Conservation (phyloP, 2,113 vertebrate genomes). For the Heterotis niloticus region DNA sequence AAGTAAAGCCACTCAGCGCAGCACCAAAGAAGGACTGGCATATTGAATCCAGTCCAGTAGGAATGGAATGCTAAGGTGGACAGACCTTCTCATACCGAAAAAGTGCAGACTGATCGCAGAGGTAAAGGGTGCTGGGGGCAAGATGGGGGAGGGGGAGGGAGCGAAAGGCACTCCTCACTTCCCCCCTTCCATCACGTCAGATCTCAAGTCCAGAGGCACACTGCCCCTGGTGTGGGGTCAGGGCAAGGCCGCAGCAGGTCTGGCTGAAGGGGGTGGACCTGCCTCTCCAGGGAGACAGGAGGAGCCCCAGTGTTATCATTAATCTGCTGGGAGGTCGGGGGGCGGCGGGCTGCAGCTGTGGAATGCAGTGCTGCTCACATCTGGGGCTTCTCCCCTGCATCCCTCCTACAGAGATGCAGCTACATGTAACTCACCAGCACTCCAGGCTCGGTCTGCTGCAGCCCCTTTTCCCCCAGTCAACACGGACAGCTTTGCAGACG, state of each 20-base stretch:
- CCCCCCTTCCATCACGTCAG: neutral
- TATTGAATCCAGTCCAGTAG: too few species aligned
- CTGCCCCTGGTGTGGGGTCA: neutral
- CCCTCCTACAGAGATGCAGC: neutral
- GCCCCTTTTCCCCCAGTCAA: neutral
- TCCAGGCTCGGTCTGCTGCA: neutral
- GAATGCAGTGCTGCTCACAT: slow-evolving; percentile 36
- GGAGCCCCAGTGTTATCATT: slow-evolving; percentile 22
- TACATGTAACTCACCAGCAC: neutral
- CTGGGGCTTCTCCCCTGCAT: slow-evolving; percentile 30
- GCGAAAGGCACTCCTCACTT: neutral
- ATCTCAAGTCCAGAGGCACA: neutral
- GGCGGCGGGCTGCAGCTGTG: slow-evolving; percentile 24
- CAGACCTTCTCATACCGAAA: too few species aligned
- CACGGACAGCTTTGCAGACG: too few species aligned
- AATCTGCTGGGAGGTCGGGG: slow-evolving; percentile 31
- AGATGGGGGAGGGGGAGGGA: too few species aligned
- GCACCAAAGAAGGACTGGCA: too few species aligned
- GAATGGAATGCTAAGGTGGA: too few species aligned
- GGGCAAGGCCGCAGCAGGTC: neutral
- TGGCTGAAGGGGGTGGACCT: neutral
- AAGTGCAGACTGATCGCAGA: neutral
- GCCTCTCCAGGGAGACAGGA: slow-evolving; percentile 4
- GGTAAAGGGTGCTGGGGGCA: neutral
- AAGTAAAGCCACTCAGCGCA: too few species aligned